These are phyloP conservation scores for Eunapius fragilis DNA, from an alignment of 37 sponge, comb jelly and placozoan species.

Conservation along the genomic window DNA sequence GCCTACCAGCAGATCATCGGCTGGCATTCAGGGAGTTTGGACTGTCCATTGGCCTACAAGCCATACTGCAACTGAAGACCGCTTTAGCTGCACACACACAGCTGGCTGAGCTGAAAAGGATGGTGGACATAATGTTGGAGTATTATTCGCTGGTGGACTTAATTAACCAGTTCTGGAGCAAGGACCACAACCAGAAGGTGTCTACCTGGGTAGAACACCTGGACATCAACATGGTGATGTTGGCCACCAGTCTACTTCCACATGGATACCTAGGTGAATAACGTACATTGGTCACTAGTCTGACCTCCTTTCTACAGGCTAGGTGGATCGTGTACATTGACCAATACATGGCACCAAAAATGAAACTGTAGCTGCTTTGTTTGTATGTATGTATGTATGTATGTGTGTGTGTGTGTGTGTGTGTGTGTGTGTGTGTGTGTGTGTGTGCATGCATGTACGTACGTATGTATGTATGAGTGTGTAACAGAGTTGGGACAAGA, in stretches of 20 bases:
- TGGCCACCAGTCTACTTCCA: neutral
- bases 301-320: too few relatives aligned
- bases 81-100: neutral
- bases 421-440: too few relatives aligned
- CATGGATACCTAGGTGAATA: slow-evolving; percentile 12
- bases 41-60: slow-evolving; percentile 8
- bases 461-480: neutral
- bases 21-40: slow-evolving; percentile 9
- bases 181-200: neutral
- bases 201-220: neutral
- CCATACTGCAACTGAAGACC: neutral
- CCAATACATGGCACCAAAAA: too few relatives aligned
- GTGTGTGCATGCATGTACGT: too few relatives aligned
- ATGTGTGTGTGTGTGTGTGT: too few relatives aligned
- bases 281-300: too few relatives aligned
- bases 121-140: neutral
- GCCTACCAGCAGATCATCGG: neutral
- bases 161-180: slow-evolving; percentile 1
- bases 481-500: too few relatives aligned
- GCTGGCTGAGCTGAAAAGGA: neutral
- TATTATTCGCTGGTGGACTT: neutral
- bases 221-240: slow-evolving; percentile 16
- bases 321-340: too few relatives aligned
- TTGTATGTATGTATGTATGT: too few relatives aligned
- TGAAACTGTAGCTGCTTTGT: too few relatives aligned